These are phyloP conservation scores for Cettia cetti DNA, from an alignment of 2,113 vertebrate species.

Conservation along the genomic window DNA sequence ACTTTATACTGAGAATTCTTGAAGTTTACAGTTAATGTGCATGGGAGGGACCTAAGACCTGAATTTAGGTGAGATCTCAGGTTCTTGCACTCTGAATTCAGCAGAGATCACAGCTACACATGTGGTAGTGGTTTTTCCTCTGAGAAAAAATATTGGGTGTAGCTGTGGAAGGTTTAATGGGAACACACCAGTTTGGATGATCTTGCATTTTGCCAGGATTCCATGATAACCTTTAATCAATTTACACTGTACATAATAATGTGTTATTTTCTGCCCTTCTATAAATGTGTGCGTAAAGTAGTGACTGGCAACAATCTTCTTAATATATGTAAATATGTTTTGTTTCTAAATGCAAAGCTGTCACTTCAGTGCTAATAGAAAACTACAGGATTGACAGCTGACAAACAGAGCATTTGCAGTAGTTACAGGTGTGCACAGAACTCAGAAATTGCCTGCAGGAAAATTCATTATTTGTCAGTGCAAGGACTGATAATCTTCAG, in stretches of 20 bases:
- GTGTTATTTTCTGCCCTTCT: not conserved
- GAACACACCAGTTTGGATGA: not conserved
- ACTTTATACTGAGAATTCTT: not conserved
- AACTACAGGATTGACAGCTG: not conserved
- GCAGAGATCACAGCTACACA: not conserved
- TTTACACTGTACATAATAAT: not conserved
- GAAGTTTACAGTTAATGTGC: not conserved
- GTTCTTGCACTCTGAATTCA: not conserved
- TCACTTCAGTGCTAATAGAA: not conserved
- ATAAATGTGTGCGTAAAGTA: not conserved
- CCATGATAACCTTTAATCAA: not conserved
- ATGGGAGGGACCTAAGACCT: not conserved
- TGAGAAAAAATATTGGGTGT: not conserved
- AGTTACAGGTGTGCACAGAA: not conserved
- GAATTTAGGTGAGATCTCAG: not conserved
- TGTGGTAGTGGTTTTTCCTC: not conserved
- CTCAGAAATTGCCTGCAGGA: not conserved
- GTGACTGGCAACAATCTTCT: not conserved
- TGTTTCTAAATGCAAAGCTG: not conserved
- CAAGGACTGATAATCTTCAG: not conserved
- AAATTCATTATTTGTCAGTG: not conserved
- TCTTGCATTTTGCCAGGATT: not conserved
- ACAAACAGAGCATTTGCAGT: not conserved
- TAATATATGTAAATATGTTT: not conserved
- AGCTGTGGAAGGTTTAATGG: not conserved